Evolutionary conservation across 2,797 vertebrate species (phyloP).

Genomic region (Melanotaenia maccullochi): DNA sequence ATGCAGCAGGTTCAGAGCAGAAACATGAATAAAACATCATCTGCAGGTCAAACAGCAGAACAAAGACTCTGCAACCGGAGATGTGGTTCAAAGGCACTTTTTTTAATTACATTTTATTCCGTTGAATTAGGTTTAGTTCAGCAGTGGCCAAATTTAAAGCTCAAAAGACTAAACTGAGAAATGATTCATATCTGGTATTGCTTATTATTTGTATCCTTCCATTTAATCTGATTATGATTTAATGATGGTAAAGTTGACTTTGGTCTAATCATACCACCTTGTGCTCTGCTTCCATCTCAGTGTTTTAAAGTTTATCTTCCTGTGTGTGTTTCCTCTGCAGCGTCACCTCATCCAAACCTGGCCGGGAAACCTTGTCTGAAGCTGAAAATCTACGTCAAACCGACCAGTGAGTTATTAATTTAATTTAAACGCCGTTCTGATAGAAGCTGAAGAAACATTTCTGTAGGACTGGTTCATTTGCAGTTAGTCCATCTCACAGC

Average conservation of each 20-base stretch:
- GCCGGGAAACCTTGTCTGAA: constrained; percentile 91
- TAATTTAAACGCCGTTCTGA: not conserved
- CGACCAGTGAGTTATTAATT: constrained; percentile 86
- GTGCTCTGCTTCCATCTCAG: too few species aligned
- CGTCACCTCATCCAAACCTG: constrained; percentile 86
- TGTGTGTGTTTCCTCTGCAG: constrained; percentile 72
- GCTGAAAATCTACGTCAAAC: constrained; percentile 92
- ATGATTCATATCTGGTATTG: too few species aligned
- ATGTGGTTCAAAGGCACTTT: constrained; percentile 3
- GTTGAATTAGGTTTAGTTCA: constrained; percentile 1
- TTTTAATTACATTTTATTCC: constrained; percentile 15
- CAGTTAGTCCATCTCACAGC: too few species aligned
- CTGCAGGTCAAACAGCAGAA: constrained; percentile 16
- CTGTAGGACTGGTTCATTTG: too few species aligned
- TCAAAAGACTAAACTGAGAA: not conserved
- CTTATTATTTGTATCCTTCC: too few species aligned
- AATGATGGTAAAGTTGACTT: too few species aligned
- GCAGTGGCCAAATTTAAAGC: not conserved
- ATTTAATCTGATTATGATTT: too few species aligned
- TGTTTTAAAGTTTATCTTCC: not conserved
- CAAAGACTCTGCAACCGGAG: constrained; percentile 20
- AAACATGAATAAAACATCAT: constrained; percentile 20
- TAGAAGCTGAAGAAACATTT: too few species aligned
- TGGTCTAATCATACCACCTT: too few species aligned
- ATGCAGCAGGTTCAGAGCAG: not conserved